These are phyloP conservation scores for Drosophila tripunctata DNA, from an alignment of 2,888 invertebrate species.

Conservation along the genomic window DNA sequence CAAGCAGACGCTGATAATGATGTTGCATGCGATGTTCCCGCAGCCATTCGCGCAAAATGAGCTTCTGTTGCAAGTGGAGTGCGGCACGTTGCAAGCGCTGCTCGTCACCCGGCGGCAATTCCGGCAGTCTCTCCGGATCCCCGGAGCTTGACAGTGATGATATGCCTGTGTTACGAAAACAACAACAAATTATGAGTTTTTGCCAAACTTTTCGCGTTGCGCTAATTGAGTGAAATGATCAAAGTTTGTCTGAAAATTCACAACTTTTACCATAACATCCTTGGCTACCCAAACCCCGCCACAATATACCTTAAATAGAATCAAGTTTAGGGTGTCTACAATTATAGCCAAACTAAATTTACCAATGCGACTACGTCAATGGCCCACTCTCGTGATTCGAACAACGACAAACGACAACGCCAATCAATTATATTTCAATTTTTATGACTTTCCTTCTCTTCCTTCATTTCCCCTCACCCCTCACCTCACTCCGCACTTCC, in stretches of 20 bases:
- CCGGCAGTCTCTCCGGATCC: conserved; percentile 90
- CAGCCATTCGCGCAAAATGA: conserved; percentile 94
- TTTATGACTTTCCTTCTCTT: conserved; percentile 49
- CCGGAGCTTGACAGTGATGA: conserved; percentile 93
- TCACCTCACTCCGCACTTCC: not conserved
- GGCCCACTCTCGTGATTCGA: conserved; percentile 29
- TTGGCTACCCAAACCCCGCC: not conserved
- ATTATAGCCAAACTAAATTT: conserved; percentile 66
- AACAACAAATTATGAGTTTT: not conserved
- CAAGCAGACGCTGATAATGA: conserved; percentile 89
- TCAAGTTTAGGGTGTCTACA: conserved; percentile 58
- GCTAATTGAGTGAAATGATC: conserved; percentile 67
- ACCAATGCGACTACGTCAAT: conserved; percentile 65
- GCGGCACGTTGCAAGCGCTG: conserved; percentile 93
- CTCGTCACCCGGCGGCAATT: conserved; percentile 93
- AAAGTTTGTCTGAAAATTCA: conserved; percentile 32
- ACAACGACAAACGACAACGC: conserved; percentile 40
- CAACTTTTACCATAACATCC: conserved; percentile 43
- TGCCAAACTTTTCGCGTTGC: conserved; percentile 38
- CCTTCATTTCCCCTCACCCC: too few species aligned
- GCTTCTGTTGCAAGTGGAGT: conserved; percentile 91
- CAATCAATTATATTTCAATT: conserved; percentile 80
- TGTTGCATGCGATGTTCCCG: conserved; percentile 89
- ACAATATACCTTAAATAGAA: conserved; percentile 25
- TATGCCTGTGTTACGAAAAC: conserved; percentile 87